Percentiles rank a stretch among this genome's conserved stretches.
Conservation (phyloP, 2,113 vertebrate species). For the Phyllostomus discolor region DNA sequence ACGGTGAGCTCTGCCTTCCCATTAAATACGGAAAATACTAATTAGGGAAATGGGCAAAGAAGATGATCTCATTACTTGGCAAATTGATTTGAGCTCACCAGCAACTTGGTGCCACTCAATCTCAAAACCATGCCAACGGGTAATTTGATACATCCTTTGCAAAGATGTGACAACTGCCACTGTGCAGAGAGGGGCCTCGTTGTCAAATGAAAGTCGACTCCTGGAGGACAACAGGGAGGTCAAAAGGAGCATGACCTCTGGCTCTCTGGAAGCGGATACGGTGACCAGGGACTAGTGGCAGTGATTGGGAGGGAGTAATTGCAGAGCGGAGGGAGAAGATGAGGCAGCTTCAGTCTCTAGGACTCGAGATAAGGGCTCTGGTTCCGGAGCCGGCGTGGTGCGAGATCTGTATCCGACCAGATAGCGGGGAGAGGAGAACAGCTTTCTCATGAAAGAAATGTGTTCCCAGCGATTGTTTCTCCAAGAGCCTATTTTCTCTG, state of each 20-base stretch:
- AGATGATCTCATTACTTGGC: constrained; percentile 31
- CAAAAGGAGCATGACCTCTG: constrained; percentile 13
- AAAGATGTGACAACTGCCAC: not conserved
- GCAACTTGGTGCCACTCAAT: not conserved
- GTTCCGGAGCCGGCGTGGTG: not conserved
- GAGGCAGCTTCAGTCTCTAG: constrained; percentile 24
- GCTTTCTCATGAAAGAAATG: constrained; percentile 27
- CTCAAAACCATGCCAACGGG: not conserved
- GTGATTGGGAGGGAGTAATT: constrained; percentile 24
- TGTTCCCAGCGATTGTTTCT: not conserved
- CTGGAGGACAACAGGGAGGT: not conserved
- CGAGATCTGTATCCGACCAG: not conserved
- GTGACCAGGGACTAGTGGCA: constrained; percentile 1
- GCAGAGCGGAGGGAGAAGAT: constrained; percentile 2
- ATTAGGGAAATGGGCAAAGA: constrained; percentile 51
- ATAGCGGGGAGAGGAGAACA: not conserved
- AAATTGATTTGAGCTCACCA: constrained; percentile 43
- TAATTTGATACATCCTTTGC: constrained; percentile 27
- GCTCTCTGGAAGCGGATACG: not conserved
- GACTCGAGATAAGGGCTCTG: not conserved
- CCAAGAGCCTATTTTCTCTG: not conserved
- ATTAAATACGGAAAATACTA: constrained; percentile 51
- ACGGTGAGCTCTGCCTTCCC: constrained; percentile 6
- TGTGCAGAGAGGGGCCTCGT: not conserved
- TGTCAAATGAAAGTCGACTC: constrained; percentile 32